Evolutionary conservation across 2,888 invertebrate genomes (phyloP).

Genomic region (Drosophila pseudotalamancana): DNA sequence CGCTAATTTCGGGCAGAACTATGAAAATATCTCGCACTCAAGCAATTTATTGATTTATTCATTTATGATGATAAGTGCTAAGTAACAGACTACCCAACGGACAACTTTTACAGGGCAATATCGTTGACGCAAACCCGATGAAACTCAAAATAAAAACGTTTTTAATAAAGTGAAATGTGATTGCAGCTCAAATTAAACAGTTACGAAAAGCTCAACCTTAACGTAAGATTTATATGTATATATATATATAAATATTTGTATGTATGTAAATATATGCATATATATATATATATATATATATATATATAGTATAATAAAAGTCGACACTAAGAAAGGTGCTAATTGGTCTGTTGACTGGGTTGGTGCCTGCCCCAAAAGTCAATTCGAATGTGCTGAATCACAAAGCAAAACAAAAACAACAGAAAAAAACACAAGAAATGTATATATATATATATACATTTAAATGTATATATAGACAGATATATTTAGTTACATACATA

Average conservation of each 20-base stretch:
- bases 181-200: constrained; percentile 15
- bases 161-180: constrained; percentile 32
- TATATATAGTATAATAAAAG: constrained; percentile 4
- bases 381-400: constrained; percentile 26
- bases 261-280: not conserved
- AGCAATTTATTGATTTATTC: not conserved
- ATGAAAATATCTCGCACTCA: too few relatives aligned
- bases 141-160: constrained; percentile 3
- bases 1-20: too few relatives aligned
- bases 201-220: constrained; percentile 9
- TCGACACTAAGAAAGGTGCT: constrained; percentile 26
- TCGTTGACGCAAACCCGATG: constrained; percentile 12
- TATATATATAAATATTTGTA: not conserved
- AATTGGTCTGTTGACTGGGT: constrained; percentile 32
- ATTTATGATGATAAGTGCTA: too few relatives aligned
- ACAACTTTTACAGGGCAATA: constrained; percentile 6
- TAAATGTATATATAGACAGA: not conserved
- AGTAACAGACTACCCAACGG: not conserved
- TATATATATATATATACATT: not conserved
- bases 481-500: not conserved
- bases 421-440: not conserved
- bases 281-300: not conserved
- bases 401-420: not conserved
- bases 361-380: constrained; percentile 18
- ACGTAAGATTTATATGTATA: not conserved